These are phyloP conservation scores for Thomomys bottae DNA, from an alignment of 2,113 vertebrate species.

Conservation along the genomic window DNA sequence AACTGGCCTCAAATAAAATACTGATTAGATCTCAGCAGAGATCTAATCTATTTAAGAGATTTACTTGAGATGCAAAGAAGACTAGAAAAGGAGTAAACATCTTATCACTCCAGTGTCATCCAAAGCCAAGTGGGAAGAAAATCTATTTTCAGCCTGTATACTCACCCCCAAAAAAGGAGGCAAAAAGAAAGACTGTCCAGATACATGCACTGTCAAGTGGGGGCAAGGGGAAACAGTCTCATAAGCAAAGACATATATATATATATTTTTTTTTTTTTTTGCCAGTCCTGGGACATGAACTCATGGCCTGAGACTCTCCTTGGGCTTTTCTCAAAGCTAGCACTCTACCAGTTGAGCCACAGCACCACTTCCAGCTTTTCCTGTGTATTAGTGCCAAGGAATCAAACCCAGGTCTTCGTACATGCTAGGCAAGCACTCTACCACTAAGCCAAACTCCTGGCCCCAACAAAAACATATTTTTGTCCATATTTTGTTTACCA, in stretches of 20 bases:
- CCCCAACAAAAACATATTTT: too few species aligned
- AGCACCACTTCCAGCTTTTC: too few species aligned
- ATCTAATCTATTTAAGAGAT: too few species aligned
- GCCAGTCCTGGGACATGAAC: too few species aligned
- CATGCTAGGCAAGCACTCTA: too few species aligned
- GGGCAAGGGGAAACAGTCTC: neutral
- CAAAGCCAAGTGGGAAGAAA: neutral
- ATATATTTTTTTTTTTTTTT: too few species aligned
- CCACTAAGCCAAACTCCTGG: too few species aligned
- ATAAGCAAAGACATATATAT: constrained; percentile 20
- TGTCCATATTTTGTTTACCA: neutral
- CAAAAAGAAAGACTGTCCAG: neutral
- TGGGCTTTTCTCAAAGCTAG: too few species aligned
- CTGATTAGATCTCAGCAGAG: constrained; percentile 40
- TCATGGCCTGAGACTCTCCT: too few species aligned
- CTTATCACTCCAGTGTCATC: neutral
- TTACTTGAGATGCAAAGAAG: constrained; percentile 32
- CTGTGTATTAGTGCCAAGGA: too few species aligned
- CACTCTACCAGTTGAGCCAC: too few species aligned
- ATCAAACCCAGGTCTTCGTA: too few species aligned
- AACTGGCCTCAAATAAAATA: constrained; percentile 52
- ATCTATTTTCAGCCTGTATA: neutral
- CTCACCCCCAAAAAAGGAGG: neutral
- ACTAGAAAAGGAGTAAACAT: neutral
- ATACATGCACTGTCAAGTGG: neutral